phyloP scores from a whole-genome alignment of 2,888 invertebrate genomes.

The Pegoplata infirma region DNA sequence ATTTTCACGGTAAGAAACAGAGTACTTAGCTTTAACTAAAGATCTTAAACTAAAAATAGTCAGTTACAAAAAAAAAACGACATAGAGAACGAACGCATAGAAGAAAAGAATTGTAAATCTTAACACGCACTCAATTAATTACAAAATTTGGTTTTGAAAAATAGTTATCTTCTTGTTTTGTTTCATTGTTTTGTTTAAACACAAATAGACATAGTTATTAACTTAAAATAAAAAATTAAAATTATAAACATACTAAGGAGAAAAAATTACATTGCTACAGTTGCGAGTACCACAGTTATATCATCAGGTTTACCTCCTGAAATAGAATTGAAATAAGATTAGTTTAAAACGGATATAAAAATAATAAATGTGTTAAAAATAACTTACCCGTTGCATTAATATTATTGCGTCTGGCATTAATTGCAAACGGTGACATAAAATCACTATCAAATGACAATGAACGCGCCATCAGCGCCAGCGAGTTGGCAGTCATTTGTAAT shows the following conservation, averaged over 20 bases:
- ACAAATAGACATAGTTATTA: constrained; percentile 44
- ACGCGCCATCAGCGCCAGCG: constrained; percentile 96
- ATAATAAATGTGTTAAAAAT: constrained; percentile 22
- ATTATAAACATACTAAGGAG: constrained; percentile 41
- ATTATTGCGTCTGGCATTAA: constrained; percentile 94
- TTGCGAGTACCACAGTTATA: constrained; percentile 97
- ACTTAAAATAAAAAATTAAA: constrained; percentile 48
- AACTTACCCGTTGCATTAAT: constrained; percentile 91
- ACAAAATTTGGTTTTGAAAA: constrained; percentile 29
- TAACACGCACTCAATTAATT: constrained; percentile 26
- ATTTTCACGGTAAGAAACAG: too few relatives aligned
- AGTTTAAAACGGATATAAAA: neutral
- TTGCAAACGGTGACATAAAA: constrained; percentile 97
- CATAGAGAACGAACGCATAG: constrained; percentile 14
- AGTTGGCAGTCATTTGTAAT: constrained; percentile 94
- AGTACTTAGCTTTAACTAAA: constrained; percentile 57
- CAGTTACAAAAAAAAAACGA: constrained; percentile 15
- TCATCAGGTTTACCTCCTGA: constrained; percentile 99
- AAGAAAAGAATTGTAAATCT: neutral
- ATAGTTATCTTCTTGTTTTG: constrained; percentile 10
- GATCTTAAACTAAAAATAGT: constrained; percentile 48
- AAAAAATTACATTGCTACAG: constrained; percentile 85
- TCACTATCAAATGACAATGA: constrained; percentile 95
- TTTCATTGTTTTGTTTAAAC: constrained; percentile 40
- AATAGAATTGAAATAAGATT: constrained; percentile 38